phyloP scores from a whole-genome alignment of 2,888 invertebrate genomes.

The Microctonus brassicae region DNA sequence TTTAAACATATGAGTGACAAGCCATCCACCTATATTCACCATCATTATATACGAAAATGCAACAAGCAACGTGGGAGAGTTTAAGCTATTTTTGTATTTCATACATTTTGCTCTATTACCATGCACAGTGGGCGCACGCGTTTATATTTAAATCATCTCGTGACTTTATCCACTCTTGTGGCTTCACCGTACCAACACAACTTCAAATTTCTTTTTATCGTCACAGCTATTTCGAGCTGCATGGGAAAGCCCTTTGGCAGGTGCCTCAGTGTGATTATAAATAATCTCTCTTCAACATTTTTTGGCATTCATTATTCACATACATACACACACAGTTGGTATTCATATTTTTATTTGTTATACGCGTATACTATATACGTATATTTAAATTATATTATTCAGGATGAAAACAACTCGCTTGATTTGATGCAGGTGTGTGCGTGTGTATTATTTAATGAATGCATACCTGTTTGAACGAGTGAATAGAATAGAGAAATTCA shows the following conservation, averaged over 20 bases:
- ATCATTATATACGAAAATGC: constrained; percentile 1
- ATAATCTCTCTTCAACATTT: constrained; percentile 51
- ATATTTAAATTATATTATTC: background rate
- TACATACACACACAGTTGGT: background rate
- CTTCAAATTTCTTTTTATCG: constrained; percentile 42
- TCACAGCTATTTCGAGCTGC: constrained; percentile 59
- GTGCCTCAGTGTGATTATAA: constrained; percentile 61
- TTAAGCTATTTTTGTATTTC: constrained; percentile 56
- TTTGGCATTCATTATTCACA: background rate
- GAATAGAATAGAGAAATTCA: no score
- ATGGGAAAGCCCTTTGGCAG: constrained; percentile 64
- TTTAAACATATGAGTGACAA: background rate
- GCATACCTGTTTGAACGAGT: background rate
- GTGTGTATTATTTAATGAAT: background rate
- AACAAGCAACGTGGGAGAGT: constrained; percentile 59
- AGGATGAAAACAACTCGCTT: background rate
- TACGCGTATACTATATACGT: background rate
- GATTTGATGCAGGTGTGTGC: background rate
- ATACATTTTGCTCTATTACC: constrained; percentile 51
- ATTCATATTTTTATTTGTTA: background rate
- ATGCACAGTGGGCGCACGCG: constrained; percentile 42
- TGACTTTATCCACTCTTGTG: constrained; percentile 32
- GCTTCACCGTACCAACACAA: constrained; percentile 11
- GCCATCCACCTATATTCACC: background rate
- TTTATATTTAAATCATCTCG: constrained; percentile 56